Conservation (phyloP, 2,888 invertebrate species). For the Metacarcinus magister region DNA sequence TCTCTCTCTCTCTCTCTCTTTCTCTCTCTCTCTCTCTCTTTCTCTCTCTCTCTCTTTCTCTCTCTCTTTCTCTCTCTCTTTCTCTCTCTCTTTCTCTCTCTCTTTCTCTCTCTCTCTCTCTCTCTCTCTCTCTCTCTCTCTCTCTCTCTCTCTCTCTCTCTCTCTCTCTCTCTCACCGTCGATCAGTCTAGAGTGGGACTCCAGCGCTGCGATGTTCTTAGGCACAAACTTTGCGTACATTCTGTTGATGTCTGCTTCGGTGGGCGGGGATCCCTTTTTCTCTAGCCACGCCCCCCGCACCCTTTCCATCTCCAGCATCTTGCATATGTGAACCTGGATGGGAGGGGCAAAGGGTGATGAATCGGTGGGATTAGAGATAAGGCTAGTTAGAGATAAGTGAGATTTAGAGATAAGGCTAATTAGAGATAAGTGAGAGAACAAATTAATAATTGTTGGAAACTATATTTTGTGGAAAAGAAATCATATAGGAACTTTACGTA, state of each 20-base stretch:
- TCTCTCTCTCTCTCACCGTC: constrained; percentile 83
- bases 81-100: too few species aligned
- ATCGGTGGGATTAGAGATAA: not conserved
- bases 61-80: constrained; percentile 77
- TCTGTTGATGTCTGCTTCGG: constrained; percentile 84
- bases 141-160: constrained; percentile 81
- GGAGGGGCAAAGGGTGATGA: not conserved
- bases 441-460: too few species aligned
- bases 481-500: too few species aligned
- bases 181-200: constrained; percentile 84
- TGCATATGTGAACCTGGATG: constrained; percentile 83
- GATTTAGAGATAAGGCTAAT: too few species aligned
- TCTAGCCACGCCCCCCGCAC: constrained; percentile 84
- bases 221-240: constrained; percentile 85
- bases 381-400: too few species aligned
- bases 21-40: constrained; percentile 53
- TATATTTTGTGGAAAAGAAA: too few species aligned
- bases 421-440: not conserved
- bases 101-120: not conserved
- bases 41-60: constrained; percentile 82
- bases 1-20: not conserved
- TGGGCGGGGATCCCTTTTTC: constrained; percentile 83
- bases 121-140: constrained; percentile 55
- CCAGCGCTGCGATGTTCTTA: constrained; percentile 84
- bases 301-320: constrained; percentile 84